Percentiles rank a stretch among this genome's conserved stretches.
These are phyloP conservation scores for Clarias laeviceps DNA, from an alignment of 2,797 vertebrate species.

Conservation along the genomic window DNA sequence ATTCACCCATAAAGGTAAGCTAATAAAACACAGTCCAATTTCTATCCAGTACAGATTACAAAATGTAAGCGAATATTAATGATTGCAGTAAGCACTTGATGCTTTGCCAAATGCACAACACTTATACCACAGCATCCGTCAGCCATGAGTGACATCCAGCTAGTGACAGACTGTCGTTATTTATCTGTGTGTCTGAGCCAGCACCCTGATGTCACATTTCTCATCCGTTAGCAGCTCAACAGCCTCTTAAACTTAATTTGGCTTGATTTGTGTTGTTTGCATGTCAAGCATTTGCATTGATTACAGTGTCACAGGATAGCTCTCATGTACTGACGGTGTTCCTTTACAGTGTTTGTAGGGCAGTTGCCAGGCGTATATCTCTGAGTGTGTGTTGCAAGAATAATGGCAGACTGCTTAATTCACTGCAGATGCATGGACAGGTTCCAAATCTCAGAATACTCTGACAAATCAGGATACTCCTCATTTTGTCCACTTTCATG, in stretches of 20 bases:
- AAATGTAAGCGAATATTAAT: not conserved
- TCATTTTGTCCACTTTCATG: not conserved
- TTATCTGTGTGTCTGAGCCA: constrained; percentile 45
- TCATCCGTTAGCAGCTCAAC: constrained; percentile 58
- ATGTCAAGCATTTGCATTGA: constrained; percentile 52
- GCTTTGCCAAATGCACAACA: constrained; percentile 22
- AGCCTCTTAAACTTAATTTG: constrained; percentile 61
- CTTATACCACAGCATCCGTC: constrained; percentile 37
- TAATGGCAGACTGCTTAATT: not conserved
- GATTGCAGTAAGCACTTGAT: not conserved
- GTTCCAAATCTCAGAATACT: not conserved
- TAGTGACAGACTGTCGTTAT: constrained; percentile 36
- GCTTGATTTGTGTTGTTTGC: constrained; percentile 59
- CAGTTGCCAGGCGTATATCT: constrained; percentile 25
- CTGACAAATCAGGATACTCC: not conserved
- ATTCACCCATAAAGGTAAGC: not conserved
- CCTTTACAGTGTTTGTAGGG: constrained; percentile 30
- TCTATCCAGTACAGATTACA: constrained; percentile 4
- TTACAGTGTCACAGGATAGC: constrained; percentile 47
- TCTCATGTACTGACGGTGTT: constrained; percentile 10
- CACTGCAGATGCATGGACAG: constrained; percentile 9
- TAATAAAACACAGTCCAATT: not conserved
- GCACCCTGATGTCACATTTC: constrained; percentile 53
- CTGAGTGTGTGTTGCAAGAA: constrained; percentile 1
- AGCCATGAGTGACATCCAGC: constrained; percentile 25